Base-by-base conservation (phyloP, 2,797 vertebrate species). In the Psittacula derbiana region DNA sequence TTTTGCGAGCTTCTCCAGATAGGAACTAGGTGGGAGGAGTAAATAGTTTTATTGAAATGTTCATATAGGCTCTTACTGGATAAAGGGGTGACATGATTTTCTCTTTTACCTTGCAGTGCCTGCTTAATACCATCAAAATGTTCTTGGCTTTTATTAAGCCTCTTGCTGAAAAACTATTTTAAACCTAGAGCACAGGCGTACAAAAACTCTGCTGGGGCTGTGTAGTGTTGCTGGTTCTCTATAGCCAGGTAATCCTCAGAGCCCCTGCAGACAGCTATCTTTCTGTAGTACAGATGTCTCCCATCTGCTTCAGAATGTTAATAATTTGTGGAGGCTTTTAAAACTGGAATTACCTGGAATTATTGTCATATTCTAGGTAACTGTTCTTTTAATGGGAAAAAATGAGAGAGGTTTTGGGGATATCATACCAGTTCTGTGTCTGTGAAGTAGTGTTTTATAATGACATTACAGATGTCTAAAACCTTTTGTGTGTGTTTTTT, bases 1-100 rank as follows among this genome's bases (percentile, higher is more conserved):
- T 93, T 88, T 91, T 78, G 50, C 88, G 72, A 91, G 92, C 95
- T 90, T 31, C 80, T 89, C 58, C 93, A 88, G 92, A 92, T 90
- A 96, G 87, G 86, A 95, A 81, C 67, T 79, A 60, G 89, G 93
- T 96, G 94, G 96, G 95, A 96, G 95, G 94, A 94, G 94, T 92
- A 91, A 94, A 91, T 96, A 95, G 72, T 96, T 96, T 80, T 91
- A 92, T 94, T 92, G 93, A 92, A 92, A 96, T 78, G 75, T 78
- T 94, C 95, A 47, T 81, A 64, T 30, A 73, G 78, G 84, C 73
- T 86, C 65, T 83, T 79, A 57, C 61, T 57, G 75, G 60, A 73
- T 79, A 90, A 92, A 96, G 53, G 61, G 60, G 58, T 86, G 88
- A 85, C 82, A 93, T 53, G 19, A 21, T 94, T 96, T 92, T 94